These are phyloP conservation scores for Falcunculus frontatus DNA, from an alignment of 2,113 vertebrate genomes.

Conservation along the genomic window DNA sequence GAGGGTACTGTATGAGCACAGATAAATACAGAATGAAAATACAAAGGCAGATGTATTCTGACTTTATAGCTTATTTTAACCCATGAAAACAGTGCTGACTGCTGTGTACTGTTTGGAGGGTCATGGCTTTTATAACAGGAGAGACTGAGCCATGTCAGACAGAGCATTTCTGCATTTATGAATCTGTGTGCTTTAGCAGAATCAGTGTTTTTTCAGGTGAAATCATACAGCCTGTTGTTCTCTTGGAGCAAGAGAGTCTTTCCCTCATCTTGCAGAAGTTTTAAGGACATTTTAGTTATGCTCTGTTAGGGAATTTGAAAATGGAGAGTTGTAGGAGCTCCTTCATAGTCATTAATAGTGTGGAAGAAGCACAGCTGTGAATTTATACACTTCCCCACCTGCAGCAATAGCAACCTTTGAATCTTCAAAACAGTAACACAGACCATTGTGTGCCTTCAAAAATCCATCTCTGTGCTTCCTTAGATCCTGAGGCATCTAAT, in stretches of 20 bases:
- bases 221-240: not conserved
- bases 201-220: not conserved
- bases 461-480: not conserved
- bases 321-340: not conserved
- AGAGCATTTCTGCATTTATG: not conserved
- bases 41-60: not conserved
- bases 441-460: not conserved
- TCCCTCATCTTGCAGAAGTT: not conserved
- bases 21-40: not conserved
- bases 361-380: not conserved
- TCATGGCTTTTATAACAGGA: not conserved
- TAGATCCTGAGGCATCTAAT: not conserved
- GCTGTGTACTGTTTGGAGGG: not conserved
- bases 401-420: not conserved
- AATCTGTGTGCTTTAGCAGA: not conserved
- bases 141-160: not conserved
- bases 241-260: not conserved
- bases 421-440: not conserved
- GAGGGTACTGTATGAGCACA: not conserved
- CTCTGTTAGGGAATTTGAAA: not conserved
- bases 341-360: not conserved
- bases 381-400: not conserved
- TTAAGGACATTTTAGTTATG: not conserved
- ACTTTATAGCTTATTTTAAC: not conserved
- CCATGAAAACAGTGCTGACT: not conserved